Evolutionary conservation across 2,797 vertebrate genomes (phyloP).

Genomic region (Xiphophorus birchmanni): DNA sequence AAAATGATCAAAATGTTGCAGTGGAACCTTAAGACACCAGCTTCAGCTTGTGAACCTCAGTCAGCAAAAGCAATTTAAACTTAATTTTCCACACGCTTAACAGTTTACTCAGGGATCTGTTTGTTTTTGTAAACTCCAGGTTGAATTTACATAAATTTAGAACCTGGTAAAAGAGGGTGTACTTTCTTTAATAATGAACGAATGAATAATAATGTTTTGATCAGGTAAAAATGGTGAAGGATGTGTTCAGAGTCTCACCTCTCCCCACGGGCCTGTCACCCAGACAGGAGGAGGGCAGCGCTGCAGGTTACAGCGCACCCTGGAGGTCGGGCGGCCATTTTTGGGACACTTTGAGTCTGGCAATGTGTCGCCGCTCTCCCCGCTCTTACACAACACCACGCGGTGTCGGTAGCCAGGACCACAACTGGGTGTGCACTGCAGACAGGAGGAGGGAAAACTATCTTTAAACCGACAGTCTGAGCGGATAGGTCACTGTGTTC

Average conservation of each 20-base stretch:
- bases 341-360: slow-evolving; percentile 86
- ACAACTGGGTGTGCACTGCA: slow-evolving; percentile 93
- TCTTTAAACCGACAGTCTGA: slow-evolving; percentile 17
- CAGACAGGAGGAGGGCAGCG: slow-evolving; percentile 94
- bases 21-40: neutral
- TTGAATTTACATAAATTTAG: neutral
- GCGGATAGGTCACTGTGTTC: slow-evolving; percentile 54
- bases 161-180: neutral
- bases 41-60: neutral
- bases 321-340: slow-evolving; percentile 87
- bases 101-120: neutral
- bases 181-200: neutral
- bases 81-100: neutral
- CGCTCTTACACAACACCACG: slow-evolving; percentile 92
- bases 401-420: slow-evolving; percentile 94
- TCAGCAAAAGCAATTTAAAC: neutral
- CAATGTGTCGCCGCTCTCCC: slow-evolving; percentile 86
- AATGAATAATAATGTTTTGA: too few species aligned
- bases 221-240: neutral
- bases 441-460: slow-evolving; percentile 21
- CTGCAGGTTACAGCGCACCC: slow-evolving; percentile 94
- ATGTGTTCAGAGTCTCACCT: slow-evolving; percentile 78
- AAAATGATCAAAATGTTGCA: neutral
- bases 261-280: slow-evolving; percentile 93
- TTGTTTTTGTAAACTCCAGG: neutral